Conservation (phyloP, 2,797 vertebrate species). For the Acipenser ruthenus region DNA sequence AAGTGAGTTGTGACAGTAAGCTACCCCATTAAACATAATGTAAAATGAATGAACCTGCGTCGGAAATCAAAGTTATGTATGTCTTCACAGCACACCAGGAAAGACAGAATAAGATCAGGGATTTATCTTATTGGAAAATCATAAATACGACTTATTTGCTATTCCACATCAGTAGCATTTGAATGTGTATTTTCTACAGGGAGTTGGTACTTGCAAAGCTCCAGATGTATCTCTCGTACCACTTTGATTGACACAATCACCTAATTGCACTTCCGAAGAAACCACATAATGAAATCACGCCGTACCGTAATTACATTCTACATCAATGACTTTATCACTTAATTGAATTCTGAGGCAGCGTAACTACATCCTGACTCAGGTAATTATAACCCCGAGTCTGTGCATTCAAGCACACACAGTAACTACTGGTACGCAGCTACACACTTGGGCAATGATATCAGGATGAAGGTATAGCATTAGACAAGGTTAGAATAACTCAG, state of each 20-base stretch:
- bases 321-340: background rate
- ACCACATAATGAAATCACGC: background rate
- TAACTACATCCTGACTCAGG: background rate
- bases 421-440: too few relatives aligned
- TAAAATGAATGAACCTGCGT: too few relatives aligned
- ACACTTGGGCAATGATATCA: too few relatives aligned
- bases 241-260: background rate
- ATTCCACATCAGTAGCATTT: background rate
- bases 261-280: background rate
- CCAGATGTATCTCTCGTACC: background rate
- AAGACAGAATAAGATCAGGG: too few relatives aligned
- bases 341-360: background rate
- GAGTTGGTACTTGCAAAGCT: background rate
- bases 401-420: too few relatives aligned
- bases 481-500: too few relatives aligned
- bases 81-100: too few relatives aligned
- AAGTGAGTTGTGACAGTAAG: too few relatives aligned
- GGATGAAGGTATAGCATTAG: too few relatives aligned
- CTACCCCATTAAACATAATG: too few relatives aligned
- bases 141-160: background rate
- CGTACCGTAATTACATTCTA: background rate
- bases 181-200: background rate
- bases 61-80: too few relatives aligned
- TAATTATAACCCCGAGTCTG: background rate
- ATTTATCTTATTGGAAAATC: too few relatives aligned